Base-by-base conservation (phyloP, 2,888 invertebrate genomes). In the Coecobrya sp. region DNA sequence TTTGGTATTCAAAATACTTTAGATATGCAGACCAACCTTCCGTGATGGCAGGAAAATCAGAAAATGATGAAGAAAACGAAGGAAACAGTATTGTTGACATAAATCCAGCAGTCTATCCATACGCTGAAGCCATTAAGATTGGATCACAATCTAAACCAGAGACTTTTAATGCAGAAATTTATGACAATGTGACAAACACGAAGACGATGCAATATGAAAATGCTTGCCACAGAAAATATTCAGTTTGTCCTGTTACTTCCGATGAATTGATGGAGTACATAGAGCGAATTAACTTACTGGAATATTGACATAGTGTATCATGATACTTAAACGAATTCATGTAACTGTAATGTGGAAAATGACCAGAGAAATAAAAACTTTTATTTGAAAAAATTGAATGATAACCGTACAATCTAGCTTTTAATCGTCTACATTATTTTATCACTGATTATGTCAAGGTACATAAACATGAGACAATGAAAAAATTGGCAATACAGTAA, bases 231-330 rank as follows among this genome's bases (percentile, higher is more conserved):
- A 16, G 25, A 4, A 82, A 68, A 42, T 90, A 90, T 68, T 30
- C 59, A 0, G 45, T 13, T 19, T 90, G 90, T 76, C 90, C 90
- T 0, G 90, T 30, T 0, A 90, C 85, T 30, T 85, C 90, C 11
- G 90, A 90, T 3, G 90, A 90, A 62, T 36, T 90, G n/a, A 73
- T 90, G 25, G 84, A 76, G n/a, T 90, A 90, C 45, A 52, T 84
- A 7, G 73, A 90, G 8, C 73, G 76, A 22, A 90, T 90, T 59
- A 73, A 73, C 25, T 8, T 73, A 0, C 85, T 90, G 3, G 81
- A 81, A n/a, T 88, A 81, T 65, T 70, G 59, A 81, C 55, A 25
- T 52, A 36, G 36, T 7, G 36, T 36, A 36, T 36, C 36, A 49
- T 1, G 11, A 49, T 49, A 49, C 49, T 11, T 10, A 49, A 7